Evolutionary conservation across 2,113 vertebrate species (phyloP), one percentile per base, ranked within the genome.

Genomic region (Calcarius ornatus): DNA sequence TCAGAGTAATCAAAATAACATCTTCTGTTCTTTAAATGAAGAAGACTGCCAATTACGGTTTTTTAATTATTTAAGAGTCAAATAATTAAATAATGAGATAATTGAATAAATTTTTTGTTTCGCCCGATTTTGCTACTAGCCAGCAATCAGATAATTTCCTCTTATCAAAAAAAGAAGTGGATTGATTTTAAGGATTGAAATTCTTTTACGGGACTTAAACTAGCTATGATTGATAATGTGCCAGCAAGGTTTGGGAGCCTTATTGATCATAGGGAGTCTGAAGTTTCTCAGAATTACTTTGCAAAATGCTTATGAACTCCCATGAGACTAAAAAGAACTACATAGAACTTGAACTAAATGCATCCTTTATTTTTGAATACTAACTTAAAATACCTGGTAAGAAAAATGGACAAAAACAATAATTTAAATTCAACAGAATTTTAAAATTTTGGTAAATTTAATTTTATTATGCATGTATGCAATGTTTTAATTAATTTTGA

Each of bases 291-390:
- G 60, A 94, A 82, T 42, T 81, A 84, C 72, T 95, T 69, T 95
- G 23, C 61, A 84, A 94, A 91, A 65, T 95, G 73, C 77, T 92
- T 91, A 88, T 80, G 77, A 94, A 86, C 50, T 94, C 45, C 17
- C 40, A 72, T 79, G 88, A 30, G 86, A 90, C 68, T 94, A 57
- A 96, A 95, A 90, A 27, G 48, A 50, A 15, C 24, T 38, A 28
- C 51, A 48, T 63, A 85, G 56, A 91, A 94, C 50, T 94, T 92
- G 15, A 56, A 92, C 48, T 91, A 86, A 93, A 93, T 94, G 6
- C 27, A 79, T 92, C 53, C 77, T 93, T 96, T 96, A 86, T 86
- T 97, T 96, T 80, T 51, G 21, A 95, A 90, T 93, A 53, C 7
- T 6, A 31, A 33, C 79, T 81, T 43, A 37, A 90, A 87, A 81